Evolutionary conservation across 2,797 vertebrate genomes (phyloP).

Genomic region (Ctenopoma multispine): DNA sequence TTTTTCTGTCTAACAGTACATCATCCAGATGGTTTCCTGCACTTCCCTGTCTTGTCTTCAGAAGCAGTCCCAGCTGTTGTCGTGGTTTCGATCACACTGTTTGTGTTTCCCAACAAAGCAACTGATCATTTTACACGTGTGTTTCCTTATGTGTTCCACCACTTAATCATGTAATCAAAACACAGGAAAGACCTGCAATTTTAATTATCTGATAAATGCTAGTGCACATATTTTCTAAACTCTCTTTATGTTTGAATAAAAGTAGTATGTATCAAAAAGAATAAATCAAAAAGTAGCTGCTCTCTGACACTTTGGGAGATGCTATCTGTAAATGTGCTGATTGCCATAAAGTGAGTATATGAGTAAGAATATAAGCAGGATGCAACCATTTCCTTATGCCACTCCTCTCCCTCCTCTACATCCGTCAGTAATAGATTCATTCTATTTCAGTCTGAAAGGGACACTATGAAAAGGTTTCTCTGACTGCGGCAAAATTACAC

Average conservation of each 20-base stretch:
- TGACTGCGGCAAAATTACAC: constrained; percentile 58
- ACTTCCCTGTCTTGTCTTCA: constrained; percentile 39
- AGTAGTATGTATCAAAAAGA: constrained; percentile 1
- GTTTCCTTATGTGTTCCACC: constrained; percentile 13
- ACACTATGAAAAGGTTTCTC: constrained; percentile 63
- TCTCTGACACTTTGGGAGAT: background rate
- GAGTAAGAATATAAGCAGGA: constrained; percentile 14
- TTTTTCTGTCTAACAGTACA: constrained; percentile 33
- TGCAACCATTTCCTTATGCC: constrained; percentile 24
- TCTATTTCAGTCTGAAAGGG: constrained; percentile 41
- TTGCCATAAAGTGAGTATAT: no score
- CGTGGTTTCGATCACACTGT: constrained; percentile 39
- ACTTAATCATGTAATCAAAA: constrained; percentile 39
- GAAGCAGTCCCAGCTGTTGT: constrained; percentile 61
- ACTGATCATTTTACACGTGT: constrained; percentile 32
- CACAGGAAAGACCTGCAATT: constrained; percentile 37
- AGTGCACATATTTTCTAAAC: constrained; percentile 1
- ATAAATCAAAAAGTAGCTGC: background rate
- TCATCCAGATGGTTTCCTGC: constrained; percentile 59
- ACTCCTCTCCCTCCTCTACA: constrained; percentile 34
- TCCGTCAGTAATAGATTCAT: constrained; percentile 42
- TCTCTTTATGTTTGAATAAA: background rate
- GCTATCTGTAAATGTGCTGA: constrained; percentile 19
- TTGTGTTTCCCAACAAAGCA: constrained; percentile 34
- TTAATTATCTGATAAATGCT: background rate